Evolutionary conservation across 2,888 invertebrate species (phyloP).

Genomic region (Ormyrus pomaceus): DNA sequence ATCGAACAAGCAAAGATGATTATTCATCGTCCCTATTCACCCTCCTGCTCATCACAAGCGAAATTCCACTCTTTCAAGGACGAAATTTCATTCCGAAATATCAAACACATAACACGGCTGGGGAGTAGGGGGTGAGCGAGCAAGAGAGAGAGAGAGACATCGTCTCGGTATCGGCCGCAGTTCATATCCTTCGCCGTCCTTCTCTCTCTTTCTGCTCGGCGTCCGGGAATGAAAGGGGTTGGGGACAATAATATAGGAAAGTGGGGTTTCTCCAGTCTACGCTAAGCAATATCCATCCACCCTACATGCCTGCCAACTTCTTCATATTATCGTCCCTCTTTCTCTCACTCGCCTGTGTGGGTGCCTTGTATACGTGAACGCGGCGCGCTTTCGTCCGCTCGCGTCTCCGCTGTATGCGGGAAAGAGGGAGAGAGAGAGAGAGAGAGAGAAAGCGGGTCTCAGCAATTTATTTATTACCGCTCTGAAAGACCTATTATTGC

Average conservation of each 20-base stretch:
- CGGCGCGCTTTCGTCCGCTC: neutral
- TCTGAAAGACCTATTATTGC: conserved; percentile 72
- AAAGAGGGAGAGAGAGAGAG: conserved; percentile 54
- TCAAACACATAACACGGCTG: conserved; percentile 11
- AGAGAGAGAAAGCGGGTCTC: conserved; percentile 62
- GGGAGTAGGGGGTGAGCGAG: neutral
- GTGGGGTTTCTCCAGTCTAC: conserved; percentile 69
- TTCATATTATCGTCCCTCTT: conserved; percentile 68
- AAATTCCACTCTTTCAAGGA: conserved; percentile 25
- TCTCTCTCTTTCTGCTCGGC: conserved; percentile 3
- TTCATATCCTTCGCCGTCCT: conserved; percentile 39
- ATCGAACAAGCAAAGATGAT: neutral
- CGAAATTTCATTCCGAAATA: conserved; percentile 40
- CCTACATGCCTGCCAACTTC: conserved; percentile 73
- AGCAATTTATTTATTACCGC: conserved; percentile 76
- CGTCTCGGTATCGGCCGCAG: conserved; percentile 27
- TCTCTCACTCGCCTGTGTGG: neutral
- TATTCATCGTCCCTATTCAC: neutral
- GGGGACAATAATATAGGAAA: conserved; percentile 73
- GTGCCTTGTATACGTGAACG: conserved; percentile 60
- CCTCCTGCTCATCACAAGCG: neutral
- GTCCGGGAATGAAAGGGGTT: conserved; percentile 64
- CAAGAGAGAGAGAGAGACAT: neutral
- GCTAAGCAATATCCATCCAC: conserved; percentile 74
- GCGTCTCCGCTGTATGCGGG: neutral